Base-by-base conservation (phyloP, 2,888 invertebrate species). In the Pollenia griseotomentosa region DNA sequence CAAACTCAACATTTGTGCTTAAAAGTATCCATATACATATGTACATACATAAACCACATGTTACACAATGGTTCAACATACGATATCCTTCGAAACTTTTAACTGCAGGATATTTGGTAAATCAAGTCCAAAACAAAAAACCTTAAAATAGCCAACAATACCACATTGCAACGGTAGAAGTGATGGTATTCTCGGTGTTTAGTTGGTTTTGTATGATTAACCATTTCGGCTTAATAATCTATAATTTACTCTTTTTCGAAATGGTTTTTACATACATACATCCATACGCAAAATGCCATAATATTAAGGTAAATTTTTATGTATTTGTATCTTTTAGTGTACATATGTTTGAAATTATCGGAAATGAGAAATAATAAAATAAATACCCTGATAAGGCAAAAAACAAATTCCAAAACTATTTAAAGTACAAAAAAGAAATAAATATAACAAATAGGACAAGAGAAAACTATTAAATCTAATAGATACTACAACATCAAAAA, bases 161-260 rank as follows among this genome's bases (percentile, higher is more conserved):
- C 61, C 63, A 40, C 63, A 48, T 48, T 23, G 4, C n/a, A 51
- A 53, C 19, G 53, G 33, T 1, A 5, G 23, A 33, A 6, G 33
- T 33, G 33, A 16, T 53, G 12, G 14, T 16, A 10, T 23, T 63
- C 9, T 51, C 42, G 16, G 44, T n/a, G 42, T 10, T 42, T n/a
- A 53, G 8, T 33, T 7, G 61, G 40, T 16, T 68, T 74, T 74
- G 19, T 11, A 40, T 48, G 61, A 51, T 61, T 61, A 63, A 63
- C 10, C 53, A 14, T 53, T 63, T 63, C 63, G 16, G 33, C 19
- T 63, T 75, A 51, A 40, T 63, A 59, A 61, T 44, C 48, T 51
- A 61, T 61, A 59, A 74, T 74, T 74, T 55, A 16, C 70, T 8
- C 16, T 70, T 70, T 53, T 16, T 11, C 6, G 4, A 63, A n/a